Evolutionary conservation across 2,113 vertebrate species (phyloP), one percentile per base, ranked within the genome.

Genomic region (Casuarius casuarius): DNA sequence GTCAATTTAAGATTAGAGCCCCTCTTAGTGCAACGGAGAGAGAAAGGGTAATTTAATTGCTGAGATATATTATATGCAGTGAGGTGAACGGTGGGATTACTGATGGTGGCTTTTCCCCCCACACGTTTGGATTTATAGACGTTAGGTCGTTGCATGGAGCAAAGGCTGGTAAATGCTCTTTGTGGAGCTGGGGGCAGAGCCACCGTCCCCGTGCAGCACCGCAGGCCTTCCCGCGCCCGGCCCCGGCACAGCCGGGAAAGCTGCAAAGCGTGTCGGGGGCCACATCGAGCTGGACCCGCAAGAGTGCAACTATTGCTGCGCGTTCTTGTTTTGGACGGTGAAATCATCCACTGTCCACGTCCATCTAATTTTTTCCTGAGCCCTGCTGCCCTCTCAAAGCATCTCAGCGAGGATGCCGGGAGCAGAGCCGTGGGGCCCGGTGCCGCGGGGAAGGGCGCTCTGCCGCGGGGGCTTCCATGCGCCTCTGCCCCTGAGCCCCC

Each of bases 301-400:
- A 1, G 7, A 58, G 15, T 0, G 0, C 48, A 31, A 1, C 46
- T 16, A 1, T 1, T 29, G 40, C 2, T 44, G 1, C 8, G 59
- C 74, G 80, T 25, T 52, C 35, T 59, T 7, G 0, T 7, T 78
- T 52, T 33, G 90, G 51, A 22, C 8, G 3, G 2, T 7, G 2
- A 3, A 0, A 23, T 46, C 4, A 8, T 54, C 44, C 52, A 0
- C 18, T 85, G 25, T 3, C 46, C 33, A 9, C 12, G 16, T 16
- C 8, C 16, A 3, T 8, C 33, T 35, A 33, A 12, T 80, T 38
- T 59, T 3, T 11, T 10, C 11, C 42, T 11, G 35, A 8, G 51
- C 83, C 62, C 40, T 4, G 38, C 17, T 59, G 68, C 17, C 3
- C 49, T 38, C 7, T 8, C 51, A 61, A 65, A 12, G 18, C 21